These are phyloP conservation scores for Thecophora atra DNA, from an alignment of 2,888 invertebrate species.

Conservation along the genomic window DNA sequence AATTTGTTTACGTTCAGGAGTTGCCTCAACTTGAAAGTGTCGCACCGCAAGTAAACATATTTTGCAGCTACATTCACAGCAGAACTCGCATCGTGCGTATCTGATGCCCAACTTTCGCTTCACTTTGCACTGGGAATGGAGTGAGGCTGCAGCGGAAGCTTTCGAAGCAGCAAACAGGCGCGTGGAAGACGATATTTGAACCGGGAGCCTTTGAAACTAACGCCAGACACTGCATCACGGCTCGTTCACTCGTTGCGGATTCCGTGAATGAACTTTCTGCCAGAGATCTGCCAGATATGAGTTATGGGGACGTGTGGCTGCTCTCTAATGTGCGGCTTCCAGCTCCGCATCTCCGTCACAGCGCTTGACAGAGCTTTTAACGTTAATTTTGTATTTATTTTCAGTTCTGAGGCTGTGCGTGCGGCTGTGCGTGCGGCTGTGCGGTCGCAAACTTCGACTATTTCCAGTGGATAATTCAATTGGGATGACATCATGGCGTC, in stretches of 20 bases:
- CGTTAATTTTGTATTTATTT: constrained; percentile 50
- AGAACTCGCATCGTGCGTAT: not conserved
- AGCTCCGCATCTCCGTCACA: not conserved
- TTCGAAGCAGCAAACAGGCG: not conserved
- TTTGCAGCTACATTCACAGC: constrained; percentile 41
- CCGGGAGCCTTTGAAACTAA: too few species aligned
- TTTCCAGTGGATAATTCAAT: constrained; percentile 61
- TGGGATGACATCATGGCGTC: constrained; percentile 56
- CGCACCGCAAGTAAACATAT: constrained; percentile 58
- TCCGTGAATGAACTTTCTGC: not conserved
- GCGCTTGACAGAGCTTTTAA: constrained; percentile 59
- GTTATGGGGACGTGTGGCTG: not conserved
- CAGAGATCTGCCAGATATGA: constrained; percentile 26
- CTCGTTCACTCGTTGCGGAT: not conserved
- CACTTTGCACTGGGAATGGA: not conserved
- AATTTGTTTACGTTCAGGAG: constrained; percentile 27
- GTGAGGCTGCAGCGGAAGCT: not conserved
- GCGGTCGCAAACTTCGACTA: constrained; percentile 36
- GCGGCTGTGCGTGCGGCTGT: constrained; percentile 18
- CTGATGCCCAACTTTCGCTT: not conserved
- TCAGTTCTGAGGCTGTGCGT: constrained; percentile 6
- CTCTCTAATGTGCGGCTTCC: not conserved
- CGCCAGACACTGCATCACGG: too few species aligned
- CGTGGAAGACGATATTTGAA: too few species aligned
- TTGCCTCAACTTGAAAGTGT: constrained; percentile 23